Conservation (phyloP, 2,113 vertebrate genomes). For the Sterrhoptilus dennistouni region DNA sequence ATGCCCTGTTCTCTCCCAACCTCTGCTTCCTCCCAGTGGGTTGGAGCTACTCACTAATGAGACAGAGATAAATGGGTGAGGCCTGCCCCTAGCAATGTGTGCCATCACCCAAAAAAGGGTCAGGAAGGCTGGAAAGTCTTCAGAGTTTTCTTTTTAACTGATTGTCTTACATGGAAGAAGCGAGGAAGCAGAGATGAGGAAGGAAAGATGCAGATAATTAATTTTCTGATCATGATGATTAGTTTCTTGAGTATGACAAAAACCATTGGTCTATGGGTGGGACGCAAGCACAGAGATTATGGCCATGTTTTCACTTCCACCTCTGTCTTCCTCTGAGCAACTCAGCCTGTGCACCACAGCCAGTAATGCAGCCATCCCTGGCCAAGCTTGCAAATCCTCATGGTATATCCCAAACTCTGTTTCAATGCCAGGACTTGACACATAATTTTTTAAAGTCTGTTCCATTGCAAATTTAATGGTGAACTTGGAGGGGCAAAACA, state of each 20-base stretch:
- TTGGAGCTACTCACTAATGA: constrained; percentile 2
- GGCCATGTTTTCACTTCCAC: not conserved
- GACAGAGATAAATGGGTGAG: not conserved
- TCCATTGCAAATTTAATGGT: not conserved
- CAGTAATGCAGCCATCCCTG: fast-evolving
- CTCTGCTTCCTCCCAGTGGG: not conserved
- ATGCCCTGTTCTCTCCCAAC: not conserved
- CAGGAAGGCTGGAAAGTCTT: not conserved
- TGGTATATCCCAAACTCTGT: not conserved
- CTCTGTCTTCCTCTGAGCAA: not conserved
- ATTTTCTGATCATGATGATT: not conserved
- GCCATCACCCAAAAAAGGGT: not conserved
- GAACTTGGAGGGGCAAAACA: not conserved
- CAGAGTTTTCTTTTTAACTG: not conserved
- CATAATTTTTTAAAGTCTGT: not conserved
- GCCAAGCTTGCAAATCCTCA: not conserved
- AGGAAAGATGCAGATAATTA: not conserved
- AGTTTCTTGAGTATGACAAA: not conserved
- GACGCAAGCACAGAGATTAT: not conserved
- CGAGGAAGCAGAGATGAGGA: not conserved
- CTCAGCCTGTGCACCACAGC: not conserved
- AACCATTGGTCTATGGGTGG: fast-evolving
- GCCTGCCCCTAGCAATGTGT: not conserved
- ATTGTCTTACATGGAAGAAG: not conserved
- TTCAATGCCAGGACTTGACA: not conserved